Evolutionary conservation across 1,140 invertebrate species (phyloP), one percentile per base, ranked within the genome.

Genomic region (Helicoverpa zea): DNA sequence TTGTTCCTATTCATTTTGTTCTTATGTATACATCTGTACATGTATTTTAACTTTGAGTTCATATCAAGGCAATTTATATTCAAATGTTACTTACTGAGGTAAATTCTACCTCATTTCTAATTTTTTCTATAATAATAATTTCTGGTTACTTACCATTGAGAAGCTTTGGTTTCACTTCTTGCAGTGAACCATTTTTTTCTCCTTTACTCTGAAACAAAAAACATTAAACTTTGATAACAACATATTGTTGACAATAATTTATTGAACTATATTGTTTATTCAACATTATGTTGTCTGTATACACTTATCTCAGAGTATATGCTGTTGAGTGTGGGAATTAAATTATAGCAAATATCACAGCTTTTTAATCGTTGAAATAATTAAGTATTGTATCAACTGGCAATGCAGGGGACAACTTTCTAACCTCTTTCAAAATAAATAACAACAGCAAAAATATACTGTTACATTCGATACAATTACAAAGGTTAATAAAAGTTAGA

Each of bases 101-200:
- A 30, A 2, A 2, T 30, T 35, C 3, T 35, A 2, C 5, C 35
- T 7, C 1, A 43, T 43, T 43, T 43, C 35, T 9, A 43, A 43
- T 43, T 43, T 43, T n/a, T n/a, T n/a, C n/a, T n/a, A n/a, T n/a
- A n/a, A n/a, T n/a, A 35, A 43, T 43, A 9, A 43, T 43, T 43
- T 1, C 7, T 43, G 18, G n/a, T n/a, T n/a, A 88, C 90, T 94
- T 79, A 94, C 93, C 92, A 89, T 91, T 92, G 75, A 94, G 77
- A 56, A 94, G 81, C 83, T 92, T 93, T 43, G 93, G 92, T 77
- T 93, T 93, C 70, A 93, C 84, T 56, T 93, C 92, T 83, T 90
- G 90, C 7, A 93, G 51, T 7, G 92, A 89, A 54, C 92, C 92
- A 90, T 94, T 94, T 85, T 90, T 93, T 51, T 92, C 92, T 76